These are phyloP conservation scores for Micrasema longulum DNA, from an alignment of 1,140 invertebrate species.

Conservation along the genomic window DNA sequence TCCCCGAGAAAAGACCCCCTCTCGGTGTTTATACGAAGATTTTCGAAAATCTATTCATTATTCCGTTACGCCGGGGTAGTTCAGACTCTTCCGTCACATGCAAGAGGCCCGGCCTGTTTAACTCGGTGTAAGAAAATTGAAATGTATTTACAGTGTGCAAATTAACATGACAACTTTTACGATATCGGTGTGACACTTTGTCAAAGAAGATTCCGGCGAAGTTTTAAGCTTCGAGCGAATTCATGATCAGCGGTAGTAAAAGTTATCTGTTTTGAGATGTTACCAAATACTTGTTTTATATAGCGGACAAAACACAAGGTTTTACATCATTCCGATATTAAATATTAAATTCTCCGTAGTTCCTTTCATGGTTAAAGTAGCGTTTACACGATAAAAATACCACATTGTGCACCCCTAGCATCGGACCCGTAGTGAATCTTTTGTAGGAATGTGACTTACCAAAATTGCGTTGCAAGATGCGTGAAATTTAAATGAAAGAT, in stretches of 20 bases:
- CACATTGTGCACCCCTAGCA: no score
- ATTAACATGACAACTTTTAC: constrained; percentile 36
- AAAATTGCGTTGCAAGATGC: no score
- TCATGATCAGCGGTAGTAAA: constrained; percentile 1
- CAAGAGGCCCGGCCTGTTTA: constrained; percentile 11
- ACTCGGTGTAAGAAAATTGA: constrained; percentile 28
- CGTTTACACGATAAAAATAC: no score
- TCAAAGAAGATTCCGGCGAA: constrained; percentile 24
- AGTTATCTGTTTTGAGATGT: constrained; percentile 12
- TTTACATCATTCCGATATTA: no score
- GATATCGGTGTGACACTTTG: constrained; percentile 13
- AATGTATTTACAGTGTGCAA: constrained; percentile 26
- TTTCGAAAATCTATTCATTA: constrained; percentile 24
- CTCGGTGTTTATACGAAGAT: constrained; percentile 27
- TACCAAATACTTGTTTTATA: constrained; percentile 4
- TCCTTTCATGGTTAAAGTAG: no score
- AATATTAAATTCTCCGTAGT: no score
- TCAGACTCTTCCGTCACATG: constrained; percentile 18
- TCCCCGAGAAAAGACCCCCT: neutral
- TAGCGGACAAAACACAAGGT: no score
- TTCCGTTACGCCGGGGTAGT: neutral
- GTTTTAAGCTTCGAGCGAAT: neutral
- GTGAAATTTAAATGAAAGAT: no score
- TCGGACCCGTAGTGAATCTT: no score
- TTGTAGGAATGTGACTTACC: no score